Conservation (phyloP, 2,888 invertebrate genomes). For the Eudasyphora cyanicolor region DNA sequence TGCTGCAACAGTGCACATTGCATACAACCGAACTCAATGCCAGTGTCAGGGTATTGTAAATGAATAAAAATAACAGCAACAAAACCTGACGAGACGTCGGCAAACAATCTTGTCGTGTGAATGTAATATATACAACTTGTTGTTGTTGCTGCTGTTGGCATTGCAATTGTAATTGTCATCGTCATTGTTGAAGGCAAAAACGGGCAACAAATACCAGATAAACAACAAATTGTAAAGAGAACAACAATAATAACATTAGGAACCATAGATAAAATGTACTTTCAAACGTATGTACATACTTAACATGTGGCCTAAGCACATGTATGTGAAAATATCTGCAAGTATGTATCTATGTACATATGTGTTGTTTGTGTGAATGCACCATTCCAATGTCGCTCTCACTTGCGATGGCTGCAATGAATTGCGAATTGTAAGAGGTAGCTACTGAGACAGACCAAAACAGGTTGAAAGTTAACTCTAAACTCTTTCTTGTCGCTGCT, state of each 20-base stretch:
- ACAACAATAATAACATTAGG: background rate
- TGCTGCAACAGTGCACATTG: background rate
- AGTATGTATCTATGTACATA: background rate
- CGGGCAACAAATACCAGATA: slow-evolving; percentile 49
- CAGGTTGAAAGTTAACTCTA: slow-evolving; percentile 61
- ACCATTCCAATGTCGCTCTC: background rate
- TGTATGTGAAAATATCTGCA: background rate
- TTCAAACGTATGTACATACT: slow-evolving; percentile 3
- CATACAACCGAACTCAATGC: slow-evolving; percentile 59
- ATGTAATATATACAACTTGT: background rate
- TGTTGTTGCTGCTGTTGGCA: background rate
- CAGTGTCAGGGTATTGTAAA: slow-evolving; percentile 59
- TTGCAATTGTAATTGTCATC: slow-evolving; percentile 14
- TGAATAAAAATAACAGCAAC: slow-evolving; percentile 49
- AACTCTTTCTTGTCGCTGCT: slow-evolving; percentile 24
- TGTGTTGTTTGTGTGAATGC: background rate
- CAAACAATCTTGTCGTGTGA: background rate
- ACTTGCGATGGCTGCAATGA: too few relatives aligned
- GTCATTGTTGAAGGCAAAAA: slow-evolving; percentile 29
- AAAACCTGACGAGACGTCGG: background rate
- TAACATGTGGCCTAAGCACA: background rate
- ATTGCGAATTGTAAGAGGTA: background rate
- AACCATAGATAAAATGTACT: background rate
- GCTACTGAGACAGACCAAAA: slow-evolving; percentile 51
- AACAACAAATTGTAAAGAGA: slow-evolving; percentile 7